A percentile compares a stretch with the other conserved stretches of the same genome.
Evolutionary conservation across 2,888 invertebrate species (phyloP).

Genomic region (Cheilosia impressa): DNA sequence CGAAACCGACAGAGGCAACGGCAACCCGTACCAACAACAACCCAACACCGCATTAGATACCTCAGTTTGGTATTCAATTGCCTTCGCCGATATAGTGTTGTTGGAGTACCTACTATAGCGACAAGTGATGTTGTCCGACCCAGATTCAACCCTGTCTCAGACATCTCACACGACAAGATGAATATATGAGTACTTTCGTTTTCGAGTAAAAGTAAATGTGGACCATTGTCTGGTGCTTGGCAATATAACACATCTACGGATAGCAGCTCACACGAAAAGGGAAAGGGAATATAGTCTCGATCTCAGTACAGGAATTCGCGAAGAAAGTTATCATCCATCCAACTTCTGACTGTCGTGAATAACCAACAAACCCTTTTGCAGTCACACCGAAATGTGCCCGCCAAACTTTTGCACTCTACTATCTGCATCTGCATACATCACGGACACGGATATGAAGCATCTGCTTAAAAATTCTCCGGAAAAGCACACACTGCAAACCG

Average conservation of each 20-base stretch:
- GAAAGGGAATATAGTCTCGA: slow-evolving; percentile 46
- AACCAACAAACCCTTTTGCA: slow-evolving; percentile 16
- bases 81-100: slow-evolving; percentile 2
- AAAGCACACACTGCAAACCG: slow-evolving; percentile 49
- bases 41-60: slow-evolving; percentile 31
- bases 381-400: no score
- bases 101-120: slow-evolving; percentile 21
- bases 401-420: background rate
- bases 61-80: slow-evolving; percentile 20
- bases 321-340: slow-evolving; percentile 55
- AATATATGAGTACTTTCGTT: slow-evolving; percentile 64
- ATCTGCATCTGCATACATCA: no score
- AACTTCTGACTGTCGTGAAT: slow-evolving; percentile 1
- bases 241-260: slow-evolving; percentile 8
- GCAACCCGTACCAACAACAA: slow-evolving; percentile 52
- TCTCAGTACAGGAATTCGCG: slow-evolving; percentile 29
- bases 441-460: slow-evolving; percentile 41
- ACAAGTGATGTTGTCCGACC: slow-evolving; percentile 69
- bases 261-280: slow-evolving; percentile 47
- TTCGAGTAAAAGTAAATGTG: slow-evolving; percentile 69
- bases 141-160: slow-evolving; percentile 37
- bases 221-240: slow-evolving; percentile 60
- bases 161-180: slow-evolving; percentile 31
- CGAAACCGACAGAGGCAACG: slow-evolving; percentile 3
- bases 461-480: slow-evolving; percentile 34